phyloP scores from a whole-genome alignment of 1,140 invertebrate species.

The Gonioctena quinquepunctata region DNA sequence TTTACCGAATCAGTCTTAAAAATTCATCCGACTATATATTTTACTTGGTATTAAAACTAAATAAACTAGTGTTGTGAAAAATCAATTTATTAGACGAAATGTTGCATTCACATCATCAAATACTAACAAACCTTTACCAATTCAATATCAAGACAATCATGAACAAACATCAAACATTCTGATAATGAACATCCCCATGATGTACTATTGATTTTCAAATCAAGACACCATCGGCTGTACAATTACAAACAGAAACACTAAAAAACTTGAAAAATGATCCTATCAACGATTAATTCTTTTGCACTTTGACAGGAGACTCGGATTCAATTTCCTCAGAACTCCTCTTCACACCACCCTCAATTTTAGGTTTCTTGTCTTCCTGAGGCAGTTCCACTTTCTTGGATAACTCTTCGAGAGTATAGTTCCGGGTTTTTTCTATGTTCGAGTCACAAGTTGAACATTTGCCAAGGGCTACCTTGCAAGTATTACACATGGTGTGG shows the following conservation, averaged over 20 bases:
- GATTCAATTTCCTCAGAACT: background rate
- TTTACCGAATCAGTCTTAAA: too few species aligned
- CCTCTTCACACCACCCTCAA: background rate
- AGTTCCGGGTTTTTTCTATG: slow-evolving; percentile 12
- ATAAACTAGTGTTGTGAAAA: too few species aligned
- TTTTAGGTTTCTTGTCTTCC: slow-evolving; percentile 9
- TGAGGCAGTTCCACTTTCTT: slow-evolving; percentile 10
- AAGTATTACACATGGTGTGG: slow-evolving; percentile 6
- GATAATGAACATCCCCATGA: too few species aligned
- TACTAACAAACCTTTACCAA: too few species aligned
- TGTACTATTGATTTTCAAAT: too few species aligned
- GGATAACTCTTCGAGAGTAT: slow-evolving; percentile 12
- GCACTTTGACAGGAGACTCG: background rate
- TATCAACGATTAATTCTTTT: background rate
- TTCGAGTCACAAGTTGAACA: slow-evolving; percentile 1
- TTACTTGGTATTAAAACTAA: too few species aligned
- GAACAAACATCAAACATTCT: too few species aligned
- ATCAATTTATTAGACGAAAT: too few species aligned
- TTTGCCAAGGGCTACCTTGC: background rate
- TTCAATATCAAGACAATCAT: too few species aligned
- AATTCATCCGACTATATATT: too few species aligned
- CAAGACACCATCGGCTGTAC: too few species aligned
- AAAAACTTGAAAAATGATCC: background rate
- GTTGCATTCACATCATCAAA: too few species aligned
- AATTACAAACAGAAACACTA: background rate